Percentiles rank a stretch among this genome's conserved stretches.
Evolutionary conservation across 2,888 invertebrate species (phyloP).

Genomic region (Cylloceria caligata): DNA sequence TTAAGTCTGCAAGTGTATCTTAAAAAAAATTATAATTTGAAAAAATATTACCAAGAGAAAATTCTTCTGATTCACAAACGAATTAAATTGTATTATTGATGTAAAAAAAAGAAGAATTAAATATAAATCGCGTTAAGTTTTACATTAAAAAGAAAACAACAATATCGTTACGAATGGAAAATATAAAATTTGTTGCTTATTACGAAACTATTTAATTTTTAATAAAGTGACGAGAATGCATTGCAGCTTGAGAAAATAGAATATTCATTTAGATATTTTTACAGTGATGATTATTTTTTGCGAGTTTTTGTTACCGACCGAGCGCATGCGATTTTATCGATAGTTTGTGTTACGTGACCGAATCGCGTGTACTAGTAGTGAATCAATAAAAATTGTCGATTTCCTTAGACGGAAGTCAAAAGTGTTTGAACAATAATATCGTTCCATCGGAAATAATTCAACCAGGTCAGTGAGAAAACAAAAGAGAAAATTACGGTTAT

Average conservation of each 20-base stretch:
- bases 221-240: not conserved
- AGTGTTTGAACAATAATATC: constrained; percentile 54
- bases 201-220: too few species aligned
- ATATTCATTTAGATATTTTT: constrained; percentile 13
- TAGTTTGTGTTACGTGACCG: constrained; percentile 19
- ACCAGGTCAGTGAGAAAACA: constrained; percentile 62
- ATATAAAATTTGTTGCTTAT: constrained; percentile 1
- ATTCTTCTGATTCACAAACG: constrained; percentile 17
- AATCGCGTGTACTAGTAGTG: not conserved
- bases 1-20: constrained; percentile 18
- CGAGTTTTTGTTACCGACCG: constrained; percentile 37
- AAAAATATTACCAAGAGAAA: constrained; percentile 6
- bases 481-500: constrained; percentile 42
- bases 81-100: constrained; percentile 1
- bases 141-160: not conserved
- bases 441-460: constrained; percentile 55
- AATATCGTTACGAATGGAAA: not conserved
- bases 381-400: constrained; percentile 18
- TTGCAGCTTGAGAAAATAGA: not conserved
- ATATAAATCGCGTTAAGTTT: constrained; percentile 11
- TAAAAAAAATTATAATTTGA: not conserved
- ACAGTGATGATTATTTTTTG: constrained; percentile 19
- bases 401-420: constrained; percentile 39
- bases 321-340: constrained; percentile 32
- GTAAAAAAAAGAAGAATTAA: constrained; percentile 3